Conservation (phyloP, 2,113 vertebrate species). For the Steatornis caripensis region DNA sequence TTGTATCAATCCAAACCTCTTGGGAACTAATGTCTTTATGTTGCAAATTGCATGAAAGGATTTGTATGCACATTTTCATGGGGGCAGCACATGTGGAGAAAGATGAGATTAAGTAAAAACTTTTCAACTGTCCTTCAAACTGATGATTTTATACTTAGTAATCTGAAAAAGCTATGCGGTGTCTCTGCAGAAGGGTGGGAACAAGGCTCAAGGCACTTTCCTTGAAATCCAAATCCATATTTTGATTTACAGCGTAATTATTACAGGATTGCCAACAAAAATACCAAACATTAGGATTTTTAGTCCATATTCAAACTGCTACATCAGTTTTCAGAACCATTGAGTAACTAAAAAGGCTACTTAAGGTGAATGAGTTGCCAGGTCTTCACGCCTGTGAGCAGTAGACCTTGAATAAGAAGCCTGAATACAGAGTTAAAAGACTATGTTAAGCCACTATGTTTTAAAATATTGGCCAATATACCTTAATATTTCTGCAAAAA, state of each 20-base stretch:
- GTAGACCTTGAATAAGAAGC: background rate
- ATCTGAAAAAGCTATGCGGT: background rate
- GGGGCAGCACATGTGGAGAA: background rate
- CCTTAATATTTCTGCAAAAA: background rate
- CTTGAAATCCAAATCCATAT: background rate
- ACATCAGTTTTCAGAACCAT: background rate
- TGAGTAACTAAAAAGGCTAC: background rate
- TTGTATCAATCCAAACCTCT: background rate
- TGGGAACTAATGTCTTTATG: background rate
- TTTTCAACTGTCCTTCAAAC: background rate
- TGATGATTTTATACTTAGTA: background rate
- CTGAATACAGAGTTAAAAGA: background rate
- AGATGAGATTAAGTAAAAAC: background rate
- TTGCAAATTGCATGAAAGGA: background rate
- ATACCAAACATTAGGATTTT: background rate
- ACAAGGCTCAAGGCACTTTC: background rate
- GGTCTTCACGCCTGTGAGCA: slow-evolving; percentile 27
- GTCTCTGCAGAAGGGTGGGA: background rate
- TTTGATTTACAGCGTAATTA: slow-evolving; percentile 26
- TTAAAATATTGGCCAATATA: background rate
- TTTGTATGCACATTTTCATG: background rate
- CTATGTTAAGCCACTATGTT: background rate
- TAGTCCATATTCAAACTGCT: slow-evolving; percentile 2
- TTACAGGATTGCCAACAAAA: background rate
- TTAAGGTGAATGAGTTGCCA: background rate